Conservation (phyloP, 35 echinoderm and acorn worm species). For the Heliocidaris tuberculata region DNA sequence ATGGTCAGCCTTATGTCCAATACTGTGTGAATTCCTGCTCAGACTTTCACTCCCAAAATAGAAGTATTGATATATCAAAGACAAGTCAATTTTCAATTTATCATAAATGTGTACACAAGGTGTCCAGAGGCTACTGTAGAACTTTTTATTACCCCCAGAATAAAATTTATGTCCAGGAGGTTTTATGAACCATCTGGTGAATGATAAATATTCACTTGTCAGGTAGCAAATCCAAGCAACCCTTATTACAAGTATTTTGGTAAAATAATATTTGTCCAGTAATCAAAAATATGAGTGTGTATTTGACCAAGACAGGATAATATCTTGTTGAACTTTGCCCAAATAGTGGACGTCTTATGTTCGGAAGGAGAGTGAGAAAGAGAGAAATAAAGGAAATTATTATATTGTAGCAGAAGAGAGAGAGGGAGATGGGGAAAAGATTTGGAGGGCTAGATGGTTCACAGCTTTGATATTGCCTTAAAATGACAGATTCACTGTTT, state of each 20-base stretch:
- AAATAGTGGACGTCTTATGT: not conserved
- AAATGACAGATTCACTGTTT: no score
- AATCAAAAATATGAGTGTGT: not conserved
- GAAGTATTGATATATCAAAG: no score
- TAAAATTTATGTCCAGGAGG: not conserved
- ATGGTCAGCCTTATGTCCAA: no score
- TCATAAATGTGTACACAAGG: not conserved
- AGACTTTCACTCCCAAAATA: no score
- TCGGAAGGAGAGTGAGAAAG: not conserved
- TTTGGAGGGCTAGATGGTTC: no score
- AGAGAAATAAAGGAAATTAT: not conserved
- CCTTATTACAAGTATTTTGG: not conserved
- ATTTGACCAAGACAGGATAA: not conserved
- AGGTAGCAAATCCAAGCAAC: not conserved
- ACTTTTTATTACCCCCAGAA: not conserved
- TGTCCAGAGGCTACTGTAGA: not conserved
- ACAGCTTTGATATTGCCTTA: no score
- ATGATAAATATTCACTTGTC: conserved; percentile 18
- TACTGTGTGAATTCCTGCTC: no score
- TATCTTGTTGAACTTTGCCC: conserved; percentile 2
- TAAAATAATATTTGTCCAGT: conserved; percentile 6
- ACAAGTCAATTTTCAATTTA: no score
- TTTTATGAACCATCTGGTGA: not conserved
- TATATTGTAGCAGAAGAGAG: not conserved
- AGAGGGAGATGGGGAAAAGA: no score